Evolutionary conservation across 2,797 vertebrate species (phyloP).

Genomic region (Saguinus oedipus): DNA sequence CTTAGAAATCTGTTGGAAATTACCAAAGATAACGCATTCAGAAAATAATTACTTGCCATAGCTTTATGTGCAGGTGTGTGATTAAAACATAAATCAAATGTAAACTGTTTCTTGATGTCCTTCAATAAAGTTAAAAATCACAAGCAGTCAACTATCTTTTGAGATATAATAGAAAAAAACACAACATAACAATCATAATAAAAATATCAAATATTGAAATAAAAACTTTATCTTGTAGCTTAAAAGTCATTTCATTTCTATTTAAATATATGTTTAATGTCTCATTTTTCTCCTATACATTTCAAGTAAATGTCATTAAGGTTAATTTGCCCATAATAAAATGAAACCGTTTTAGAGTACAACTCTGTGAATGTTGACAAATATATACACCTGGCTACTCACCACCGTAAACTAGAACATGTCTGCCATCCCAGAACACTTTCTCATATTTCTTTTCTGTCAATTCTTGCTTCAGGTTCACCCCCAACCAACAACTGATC

Average conservation of each 20-base stretch:
- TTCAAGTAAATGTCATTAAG: neutral
- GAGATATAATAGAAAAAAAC: neutral
- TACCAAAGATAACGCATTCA: neutral
- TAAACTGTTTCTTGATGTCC: neutral
- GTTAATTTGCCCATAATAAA: neutral
- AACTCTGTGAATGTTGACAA: neutral
- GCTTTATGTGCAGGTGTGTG: neutral
- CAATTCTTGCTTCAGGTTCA: neutral
- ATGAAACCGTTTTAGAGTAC: neutral
- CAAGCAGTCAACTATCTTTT: neutral
- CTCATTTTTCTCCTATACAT: neutral
- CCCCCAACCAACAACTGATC: neutral
- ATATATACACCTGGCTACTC: neutral
- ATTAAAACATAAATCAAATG: conserved; percentile 15
- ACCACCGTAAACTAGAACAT: neutral
- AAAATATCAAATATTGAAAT: neutral
- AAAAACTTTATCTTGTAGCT: neutral
- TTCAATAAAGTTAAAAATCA: conserved; percentile 13
- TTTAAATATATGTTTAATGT: neutral
- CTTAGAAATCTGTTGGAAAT: conserved; percentile 33
- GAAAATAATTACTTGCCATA: conserved; percentile 32
- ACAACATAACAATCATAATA: neutral
- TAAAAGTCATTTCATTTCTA: neutral
- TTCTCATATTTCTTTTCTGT: neutral
- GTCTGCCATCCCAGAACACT: neutral